Percentiles rank a stretch among this genome's conserved stretches.
These are phyloP conservation scores for Chrysolina americana DNA, from an alignment of 2,888 invertebrate genomes.

Conservation along the genomic window DNA sequence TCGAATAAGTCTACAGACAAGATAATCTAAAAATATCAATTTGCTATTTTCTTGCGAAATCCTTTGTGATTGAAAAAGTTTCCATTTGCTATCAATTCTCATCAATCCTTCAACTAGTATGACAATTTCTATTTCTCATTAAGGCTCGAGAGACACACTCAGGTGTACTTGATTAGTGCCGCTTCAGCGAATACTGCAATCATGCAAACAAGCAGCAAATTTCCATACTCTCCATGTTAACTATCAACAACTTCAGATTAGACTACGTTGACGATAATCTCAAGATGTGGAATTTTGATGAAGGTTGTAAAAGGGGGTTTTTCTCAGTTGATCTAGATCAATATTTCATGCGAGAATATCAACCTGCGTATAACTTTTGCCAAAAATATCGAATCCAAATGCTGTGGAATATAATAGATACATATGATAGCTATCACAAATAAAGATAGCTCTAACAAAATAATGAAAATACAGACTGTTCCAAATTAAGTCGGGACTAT, in stretches of 20 bases:
- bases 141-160: constrained; percentile 16
- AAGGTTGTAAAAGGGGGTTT: not conserved
- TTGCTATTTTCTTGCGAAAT: not conserved
- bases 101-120: constrained; percentile 21
- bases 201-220: constrained; percentile 49
- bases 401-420: not conserved
- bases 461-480: no score
- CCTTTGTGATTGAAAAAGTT: constrained; percentile 16
- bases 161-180: constrained; percentile 40
- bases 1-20: not conserved
- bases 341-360: not conserved
- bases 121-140: constrained; percentile 40
- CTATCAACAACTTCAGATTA: constrained; percentile 53
- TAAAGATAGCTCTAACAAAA: no score
- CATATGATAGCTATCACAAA: no score
- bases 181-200: constrained; percentile 45
- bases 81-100: constrained; percentile 13
- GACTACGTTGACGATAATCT: constrained; percentile 45
- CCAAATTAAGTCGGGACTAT: no score
- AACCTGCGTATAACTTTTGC: not conserved
- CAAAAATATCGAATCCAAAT: not conserved
- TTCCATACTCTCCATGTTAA: constrained; percentile 51
- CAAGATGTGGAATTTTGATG: constrained; percentile 3
- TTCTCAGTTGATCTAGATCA: not conserved
- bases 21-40: not conserved